Conservation (phyloP, 1,140 invertebrate genomes). For the Trachymyrmex cornetzi region DNA sequence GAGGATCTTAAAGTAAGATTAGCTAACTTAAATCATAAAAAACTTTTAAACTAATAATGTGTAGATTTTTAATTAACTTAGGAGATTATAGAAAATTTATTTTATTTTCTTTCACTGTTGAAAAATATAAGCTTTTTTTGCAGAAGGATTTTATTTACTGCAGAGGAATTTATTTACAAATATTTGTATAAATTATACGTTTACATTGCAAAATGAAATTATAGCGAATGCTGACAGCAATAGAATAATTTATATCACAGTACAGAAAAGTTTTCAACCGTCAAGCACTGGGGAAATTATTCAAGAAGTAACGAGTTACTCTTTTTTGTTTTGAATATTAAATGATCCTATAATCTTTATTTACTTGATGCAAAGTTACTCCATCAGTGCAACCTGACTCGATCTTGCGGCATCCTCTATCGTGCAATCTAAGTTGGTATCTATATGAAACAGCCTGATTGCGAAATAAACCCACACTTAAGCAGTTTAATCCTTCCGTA, state of each 20-base stretch:
- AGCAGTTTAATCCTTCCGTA: slow-evolving; percentile 25
- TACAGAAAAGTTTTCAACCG: slow-evolving; percentile 1
- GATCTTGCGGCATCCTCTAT: slow-evolving; percentile 32
- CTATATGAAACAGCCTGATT: slow-evolving; percentile 9
- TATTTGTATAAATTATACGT: slow-evolving; percentile 17
- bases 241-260: not conserved
- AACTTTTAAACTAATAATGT: slow-evolving; percentile 3
- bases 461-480: slow-evolving; percentile 34
- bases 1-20: not conserved
- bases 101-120: not conserved
- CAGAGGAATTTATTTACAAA: not conserved
- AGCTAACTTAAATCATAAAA: not conserved
- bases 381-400: slow-evolving; percentile 18
- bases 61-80: slow-evolving; percentile 14
- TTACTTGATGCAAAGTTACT: slow-evolving; percentile 41
- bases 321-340: slow-evolving; percentile 2
- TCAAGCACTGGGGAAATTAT: not conserved
- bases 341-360: slow-evolving; percentile 34
- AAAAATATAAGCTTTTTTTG: not conserved
- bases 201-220: slow-evolving; percentile 12
- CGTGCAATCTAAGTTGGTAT: slow-evolving; percentile 38
- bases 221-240: not conserved
- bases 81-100: not conserved
- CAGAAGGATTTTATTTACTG: not conserved
- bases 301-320: slow-evolving; percentile 21